Base-by-base conservation (phyloP, 2,113 vertebrate genomes). In the Micromys minutus region DNA sequence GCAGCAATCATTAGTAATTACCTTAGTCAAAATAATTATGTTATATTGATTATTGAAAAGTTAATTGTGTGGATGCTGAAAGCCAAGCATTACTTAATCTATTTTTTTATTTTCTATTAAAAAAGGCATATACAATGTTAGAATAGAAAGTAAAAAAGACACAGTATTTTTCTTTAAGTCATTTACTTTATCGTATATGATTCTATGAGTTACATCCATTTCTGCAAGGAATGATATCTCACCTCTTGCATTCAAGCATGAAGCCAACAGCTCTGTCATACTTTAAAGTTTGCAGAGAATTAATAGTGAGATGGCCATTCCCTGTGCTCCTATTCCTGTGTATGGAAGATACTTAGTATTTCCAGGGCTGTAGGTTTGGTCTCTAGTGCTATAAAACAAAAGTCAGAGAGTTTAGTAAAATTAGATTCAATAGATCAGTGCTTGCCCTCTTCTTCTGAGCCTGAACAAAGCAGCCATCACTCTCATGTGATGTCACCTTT, bases 271-370 rank as follows among this genome's bases (percentile, higher is more conserved):
- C 19, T 90, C 55, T 3, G 22, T 4, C 39, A 42, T 3, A 34
- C 45, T 50, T 86, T 86, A 26, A 91, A 57, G 76, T 65, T n/a
- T 8, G 34, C 47, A 75, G 42, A 74, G 7, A 36, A 0, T 59
- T 87, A 50, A 55, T 39, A 5, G 36, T 39, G 45, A 26, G 6
- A 21, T 63, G 3, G 2, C 3, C 57, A 42, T 36, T 29, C 3
- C 7, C 4, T 84, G 15, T 57, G 21, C 11, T 76, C 2, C 11
- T 80, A 1, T 47, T 21, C 52, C 11, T 45, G 11, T 61, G 19
- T 21, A 0, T 21, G 2, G n/a, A 19, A 0, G 3, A 3, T 22
- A 29, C 0, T 39, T 17, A 36, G 31, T 12, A 17, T 65, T 34
- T 17, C 12, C 34, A 22, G n/a, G 11, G 19, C 77, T 81, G 9